A percentile compares a stretch with the other conserved stretches of the same genome.
Conservation (phyloP, 2,888 invertebrate genomes). For the Nasonovia ribisnigri region DNA sequence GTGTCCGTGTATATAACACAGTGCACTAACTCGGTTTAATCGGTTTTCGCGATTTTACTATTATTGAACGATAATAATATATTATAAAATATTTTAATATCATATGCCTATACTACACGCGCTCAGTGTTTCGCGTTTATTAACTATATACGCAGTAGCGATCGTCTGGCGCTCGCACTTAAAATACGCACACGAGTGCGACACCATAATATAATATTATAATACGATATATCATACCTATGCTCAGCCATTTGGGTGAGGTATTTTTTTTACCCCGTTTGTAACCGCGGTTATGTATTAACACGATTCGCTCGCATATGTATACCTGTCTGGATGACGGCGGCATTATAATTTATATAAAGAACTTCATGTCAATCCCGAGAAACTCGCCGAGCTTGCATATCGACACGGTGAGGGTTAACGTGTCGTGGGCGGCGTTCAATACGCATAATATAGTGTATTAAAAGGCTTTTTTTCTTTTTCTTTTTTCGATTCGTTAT, state of each 20-base stretch:
- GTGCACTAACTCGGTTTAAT: background rate
- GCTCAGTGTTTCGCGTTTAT: background rate
- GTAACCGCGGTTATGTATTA: background rate
- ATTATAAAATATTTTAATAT: background rate
- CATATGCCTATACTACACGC: background rate
- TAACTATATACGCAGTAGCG: background rate
- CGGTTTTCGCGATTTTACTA: conserved; percentile 27
- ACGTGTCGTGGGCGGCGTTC: background rate
- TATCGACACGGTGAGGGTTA: background rate
- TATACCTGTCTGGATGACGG: background rate
- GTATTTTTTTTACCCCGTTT: background rate
- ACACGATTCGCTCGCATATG: background rate
- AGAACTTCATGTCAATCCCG: background rate
- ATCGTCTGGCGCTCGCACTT: background rate
- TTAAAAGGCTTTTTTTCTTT: background rate
- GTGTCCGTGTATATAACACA: background rate
- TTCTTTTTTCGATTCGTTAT: background rate
- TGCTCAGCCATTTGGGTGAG: background rate
- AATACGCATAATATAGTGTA: background rate
- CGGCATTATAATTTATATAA: background rate
- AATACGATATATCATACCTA: background rate
- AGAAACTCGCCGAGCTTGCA: background rate
- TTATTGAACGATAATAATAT: background rate
- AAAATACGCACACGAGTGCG: background rate
- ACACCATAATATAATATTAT: background rate